phyloP scores from a whole-genome alignment of 1,140 invertebrate genomes.

The Orius insidiosus region DNA sequence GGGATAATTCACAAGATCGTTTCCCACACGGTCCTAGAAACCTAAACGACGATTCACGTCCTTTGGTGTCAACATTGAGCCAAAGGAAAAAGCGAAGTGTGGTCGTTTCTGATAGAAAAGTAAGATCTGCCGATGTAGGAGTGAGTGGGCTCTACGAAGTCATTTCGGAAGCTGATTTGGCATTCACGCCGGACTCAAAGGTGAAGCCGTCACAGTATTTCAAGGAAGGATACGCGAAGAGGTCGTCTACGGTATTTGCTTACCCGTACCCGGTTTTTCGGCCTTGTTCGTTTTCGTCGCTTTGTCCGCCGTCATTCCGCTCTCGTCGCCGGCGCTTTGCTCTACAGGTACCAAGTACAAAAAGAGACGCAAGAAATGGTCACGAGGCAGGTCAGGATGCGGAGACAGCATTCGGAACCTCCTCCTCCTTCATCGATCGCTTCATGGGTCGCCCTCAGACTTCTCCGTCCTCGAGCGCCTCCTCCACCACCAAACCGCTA shows the following conservation, averaged over 20 bases:
- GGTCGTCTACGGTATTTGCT: constrained; percentile 74
- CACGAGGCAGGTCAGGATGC: constrained; percentile 7
- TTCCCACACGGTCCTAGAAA: constrained; percentile 69
- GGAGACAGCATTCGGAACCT: constrained; percentile 19
- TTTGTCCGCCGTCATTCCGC: constrained; percentile 68
- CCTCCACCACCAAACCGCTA: constrained; percentile 8
- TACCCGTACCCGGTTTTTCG: constrained; percentile 74
- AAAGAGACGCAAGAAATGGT: constrained; percentile 33
- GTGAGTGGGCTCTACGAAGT: constrained; percentile 72
- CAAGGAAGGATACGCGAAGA: constrained; percentile 39
- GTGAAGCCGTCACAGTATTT: constrained; percentile 68
- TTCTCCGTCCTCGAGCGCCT: constrained; percentile 36
- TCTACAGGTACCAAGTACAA: constrained; percentile 55
- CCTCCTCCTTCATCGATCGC: constrained; percentile 29
- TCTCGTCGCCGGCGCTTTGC: constrained; percentile 52
- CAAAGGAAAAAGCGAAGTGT: constrained; percentile 41
- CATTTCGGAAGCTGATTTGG: constrained; percentile 79
- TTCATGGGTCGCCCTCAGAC: constrained; percentile 51
- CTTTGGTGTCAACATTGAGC: constrained; percentile 20
- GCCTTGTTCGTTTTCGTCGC: constrained; percentile 72
- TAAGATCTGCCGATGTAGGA: constrained; percentile 63
- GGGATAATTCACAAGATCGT: constrained; percentile 41
- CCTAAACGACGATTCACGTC: constrained; percentile 32
- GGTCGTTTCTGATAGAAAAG: constrained; percentile 49
- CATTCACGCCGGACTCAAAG: constrained; percentile 65